Evolutionary conservation across 1,140 invertebrate genomes (phyloP), one percentile per base, ranked within the genome.

Genomic region (Drosophila pectinifera): DNA sequence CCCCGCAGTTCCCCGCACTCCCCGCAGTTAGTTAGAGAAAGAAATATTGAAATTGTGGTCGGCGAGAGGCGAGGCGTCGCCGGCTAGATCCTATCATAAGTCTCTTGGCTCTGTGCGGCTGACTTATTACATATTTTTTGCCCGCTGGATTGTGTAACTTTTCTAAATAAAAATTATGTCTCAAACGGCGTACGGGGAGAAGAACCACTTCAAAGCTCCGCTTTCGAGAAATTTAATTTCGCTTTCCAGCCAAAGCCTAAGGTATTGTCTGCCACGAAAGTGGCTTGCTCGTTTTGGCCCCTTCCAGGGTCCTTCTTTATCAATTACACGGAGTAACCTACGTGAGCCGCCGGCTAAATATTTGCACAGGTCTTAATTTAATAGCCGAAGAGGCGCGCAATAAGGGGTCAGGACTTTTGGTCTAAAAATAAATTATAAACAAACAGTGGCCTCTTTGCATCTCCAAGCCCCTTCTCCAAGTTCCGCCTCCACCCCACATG

Each of bases 31-130:
- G 63, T 74, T 63, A 68, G 72, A 83, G 83, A 76, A 83, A 83
- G 84, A 88, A 88, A 88, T 88, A 88, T 88, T 89, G 83, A 88
- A 88, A 89, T 89, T 83, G 72, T 88, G 80, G 73, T 64, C 70
- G 65, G 58, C 39, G 57, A 51, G 31, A 80, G 81, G 45, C 76
- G 31, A 74, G 81, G 45, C 76, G 65, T 63, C 55, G 69, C 72
- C 75, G 74, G 69, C 73, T 76, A 69, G 62, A 89, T 83, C 70
- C 65, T 77, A 77, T 77, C 84, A 88, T 88, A 88, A 88, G 83
- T 88, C 84, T 83, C 67, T 43, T 61, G 74, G 24, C 72, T 53
- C 41, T 24, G 75, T 61, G 78, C 31, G 76, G 65, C 49, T n/a
- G 48, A 69, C 64, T 70, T 69, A 55, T 69, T 69, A 70, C 24